Evolutionary conservation across 64 coral and sea anemone species (phyloP).

Genomic region (Trachythela sp.): DNA sequence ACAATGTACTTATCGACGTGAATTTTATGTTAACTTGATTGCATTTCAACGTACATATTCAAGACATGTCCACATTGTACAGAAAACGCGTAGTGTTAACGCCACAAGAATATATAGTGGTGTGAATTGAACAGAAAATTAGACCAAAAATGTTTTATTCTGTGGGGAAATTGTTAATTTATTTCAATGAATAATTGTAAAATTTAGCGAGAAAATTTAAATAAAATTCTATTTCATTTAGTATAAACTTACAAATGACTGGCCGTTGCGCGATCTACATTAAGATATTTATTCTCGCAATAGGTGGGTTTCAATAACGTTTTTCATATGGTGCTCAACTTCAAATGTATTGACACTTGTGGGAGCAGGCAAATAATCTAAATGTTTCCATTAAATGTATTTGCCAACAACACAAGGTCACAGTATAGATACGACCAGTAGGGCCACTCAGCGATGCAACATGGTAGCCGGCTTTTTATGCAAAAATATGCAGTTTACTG

Average conservation of each 20-base stretch:
- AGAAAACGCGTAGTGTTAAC: neutral
- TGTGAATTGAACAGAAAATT: neutral
- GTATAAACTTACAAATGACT: neutral
- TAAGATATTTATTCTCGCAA: too few relatives aligned
- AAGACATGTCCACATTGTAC: neutral
- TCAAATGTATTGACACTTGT: too few relatives aligned
- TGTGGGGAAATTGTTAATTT: slow-evolving; percentile 9
- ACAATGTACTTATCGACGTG: neutral
- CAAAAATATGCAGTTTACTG: too few relatives aligned
- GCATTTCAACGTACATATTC: neutral
- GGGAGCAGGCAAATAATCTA: too few relatives aligned
- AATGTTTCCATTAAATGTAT: too few relatives aligned
- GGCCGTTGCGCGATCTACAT: too few relatives aligned
- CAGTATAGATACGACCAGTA: too few relatives aligned
- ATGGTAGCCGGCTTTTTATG: too few relatives aligned
- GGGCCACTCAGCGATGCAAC: too few relatives aligned
- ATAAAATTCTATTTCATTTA: slow-evolving; percentile 22
- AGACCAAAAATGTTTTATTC: neutral
- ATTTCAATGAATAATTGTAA: slow-evolving; percentile 12
- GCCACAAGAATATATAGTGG: neutral
- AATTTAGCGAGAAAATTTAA: neutral
- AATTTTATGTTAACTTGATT: neutral
- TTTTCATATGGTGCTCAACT: neutral
- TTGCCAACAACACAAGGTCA: too few relatives aligned
- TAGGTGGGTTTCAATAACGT: neutral